A percentile compares a stretch with the other conserved stretches of the same genome.
Evolutionary conservation across 2,797 vertebrate genomes (phyloP).

Genomic region (Delichon dasypus): DNA sequence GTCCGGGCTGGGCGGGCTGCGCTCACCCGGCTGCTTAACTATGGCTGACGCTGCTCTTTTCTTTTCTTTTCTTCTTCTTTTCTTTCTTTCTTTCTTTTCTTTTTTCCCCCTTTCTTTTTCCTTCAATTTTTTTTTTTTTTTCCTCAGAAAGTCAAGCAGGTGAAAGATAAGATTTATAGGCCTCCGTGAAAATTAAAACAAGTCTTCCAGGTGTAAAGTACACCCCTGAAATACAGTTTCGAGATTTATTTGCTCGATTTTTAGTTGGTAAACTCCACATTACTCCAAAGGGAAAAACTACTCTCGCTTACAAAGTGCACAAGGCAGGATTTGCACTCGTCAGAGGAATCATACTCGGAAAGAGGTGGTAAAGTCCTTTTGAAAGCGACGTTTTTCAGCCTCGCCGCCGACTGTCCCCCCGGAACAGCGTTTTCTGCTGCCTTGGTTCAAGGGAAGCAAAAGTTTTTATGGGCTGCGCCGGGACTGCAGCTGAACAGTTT

Average conservation of each 20-base stretch:
- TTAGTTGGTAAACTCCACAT: constrained; percentile 27
- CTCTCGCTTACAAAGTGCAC: not conserved
- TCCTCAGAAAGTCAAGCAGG: not conserved
- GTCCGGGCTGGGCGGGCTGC: not conserved
- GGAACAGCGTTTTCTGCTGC: constrained; percentile 19
- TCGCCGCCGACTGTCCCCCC: not conserved
- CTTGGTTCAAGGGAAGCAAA: constrained; percentile 23
- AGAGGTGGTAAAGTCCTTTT: not conserved
- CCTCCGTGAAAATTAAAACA: constrained; percentile 20
- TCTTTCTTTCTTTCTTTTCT: too few species aligned
- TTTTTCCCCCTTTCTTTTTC: too few species aligned
- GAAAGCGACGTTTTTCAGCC: not conserved
- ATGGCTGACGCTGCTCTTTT: too few species aligned
- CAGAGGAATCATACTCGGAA: not conserved
- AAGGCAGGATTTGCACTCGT: not conserved
- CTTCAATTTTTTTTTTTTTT: accelerated
- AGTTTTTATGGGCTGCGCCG: constrained; percentile 34
- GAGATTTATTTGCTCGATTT: constrained; percentile 33
- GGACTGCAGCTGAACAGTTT: not conserved
- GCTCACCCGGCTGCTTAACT: not conserved
- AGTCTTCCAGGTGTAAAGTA: constrained; percentile 33
- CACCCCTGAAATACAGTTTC: not conserved
- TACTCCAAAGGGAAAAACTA: constrained; percentile 28
- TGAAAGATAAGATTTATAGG: constrained; percentile 43
- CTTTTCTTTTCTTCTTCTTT: too few species aligned